Base-by-base conservation (phyloP, 2,888 invertebrate genomes). In the Odontomyia ornata region DNA sequence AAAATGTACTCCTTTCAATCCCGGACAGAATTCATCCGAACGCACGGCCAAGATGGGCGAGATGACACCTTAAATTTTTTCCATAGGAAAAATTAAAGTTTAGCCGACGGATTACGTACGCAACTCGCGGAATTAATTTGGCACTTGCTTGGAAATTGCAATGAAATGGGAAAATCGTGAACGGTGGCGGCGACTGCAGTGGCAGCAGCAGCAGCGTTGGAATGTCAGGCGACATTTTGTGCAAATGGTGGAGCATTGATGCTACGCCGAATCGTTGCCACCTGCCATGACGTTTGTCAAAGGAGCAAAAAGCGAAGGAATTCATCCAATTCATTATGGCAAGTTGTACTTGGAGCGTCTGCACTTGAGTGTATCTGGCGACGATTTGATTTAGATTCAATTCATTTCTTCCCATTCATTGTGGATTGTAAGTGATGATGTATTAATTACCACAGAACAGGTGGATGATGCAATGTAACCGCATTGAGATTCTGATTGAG, bases 261-360 rank as follows among this genome's bases (percentile, higher is more conserved):
- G 25, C 23, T 23, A 25, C 60, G 13, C 30, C 30, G 30, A 30
- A 64, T 64, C 30, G 30, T 30, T 64, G 18, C 64, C 64, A 64
- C 23, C 64, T 64, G 64, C n/a, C 64, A 64, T 64, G 4, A 52
- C 52, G n/a, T 3, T 15, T 52, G 52, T 4, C n/a, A 18, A 4
- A 4, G 15, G n/a, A 18, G 13, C 15, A n/a, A 52, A 52, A 52
- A 52, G 13, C 52, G 13, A 52, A 4, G 18, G 52, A 52, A 52
- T 52, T 52, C 52, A 52, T 52, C 52, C 52, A 52, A 52, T 52
- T 52, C 52, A 52, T 52, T 52, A 52, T 52, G 52, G n/a, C 52
- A 52, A 36, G 36, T 36, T 36, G 36, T 36, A 5, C 36, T 36
- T 52, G 52, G 52, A 36, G 3, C 36, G 36, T 36, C 36, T 3